phyloP scores from a whole-genome alignment of 2,888 invertebrate species.

The Phlogophora meticulosa region DNA sequence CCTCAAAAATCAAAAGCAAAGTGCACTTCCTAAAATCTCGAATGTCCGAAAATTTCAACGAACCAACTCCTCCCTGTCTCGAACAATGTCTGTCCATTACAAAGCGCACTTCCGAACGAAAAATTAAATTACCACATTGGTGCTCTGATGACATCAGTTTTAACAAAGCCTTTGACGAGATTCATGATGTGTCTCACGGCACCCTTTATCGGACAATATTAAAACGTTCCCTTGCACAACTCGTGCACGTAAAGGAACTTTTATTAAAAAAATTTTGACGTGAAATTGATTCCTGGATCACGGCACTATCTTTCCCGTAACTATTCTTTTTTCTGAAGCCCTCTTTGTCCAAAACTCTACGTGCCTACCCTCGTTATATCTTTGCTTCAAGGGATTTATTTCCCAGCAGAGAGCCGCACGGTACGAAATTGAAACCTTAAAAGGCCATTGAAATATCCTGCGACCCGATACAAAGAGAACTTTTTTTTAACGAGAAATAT shows the following conservation, averaged over 20 bases:
- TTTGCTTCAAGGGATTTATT: background rate
- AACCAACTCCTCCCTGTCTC: background rate
- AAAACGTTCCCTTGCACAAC: background rate
- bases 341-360: background rate
- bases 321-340: background rate
- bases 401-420: background rate
- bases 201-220: background rate
- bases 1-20: too few species aligned
- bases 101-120: background rate
- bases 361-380: background rate
- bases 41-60: too few species aligned
- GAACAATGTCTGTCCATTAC: too few species aligned
- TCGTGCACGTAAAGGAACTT: background rate
- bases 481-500: too few species aligned
- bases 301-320: background rate
- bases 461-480: background rate
- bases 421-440: background rate
- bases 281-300: conserved; percentile 2
- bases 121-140: background rate
- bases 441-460: background rate
- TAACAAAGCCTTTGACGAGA: conserved; percentile 1
- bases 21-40: too few species aligned
- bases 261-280: background rate
- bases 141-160: background rate
- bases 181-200: background rate